Evolutionary conservation across 2,888 invertebrate genomes (phyloP).

Genomic region (Nemoura dubitans): DNA sequence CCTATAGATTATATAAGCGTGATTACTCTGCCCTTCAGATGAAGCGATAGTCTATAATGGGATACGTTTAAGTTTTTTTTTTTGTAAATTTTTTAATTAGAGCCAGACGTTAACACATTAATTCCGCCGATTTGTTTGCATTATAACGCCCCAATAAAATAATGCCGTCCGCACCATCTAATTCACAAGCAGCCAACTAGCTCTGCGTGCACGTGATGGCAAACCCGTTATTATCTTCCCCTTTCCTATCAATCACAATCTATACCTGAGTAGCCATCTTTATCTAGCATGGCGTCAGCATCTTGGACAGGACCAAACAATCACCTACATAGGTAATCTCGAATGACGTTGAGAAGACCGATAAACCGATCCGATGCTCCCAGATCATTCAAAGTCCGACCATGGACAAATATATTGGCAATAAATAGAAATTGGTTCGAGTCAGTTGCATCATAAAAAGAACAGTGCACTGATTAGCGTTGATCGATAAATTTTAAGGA

Average conservation of each 20-base stretch:
- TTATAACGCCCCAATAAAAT: too few species aligned
- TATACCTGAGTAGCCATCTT: background rate
- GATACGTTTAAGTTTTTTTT: too few species aligned
- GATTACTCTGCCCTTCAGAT: too few species aligned
- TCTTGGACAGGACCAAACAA: background rate
- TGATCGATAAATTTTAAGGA: background rate
- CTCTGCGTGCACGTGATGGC: too few species aligned
- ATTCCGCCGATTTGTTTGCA: too few species aligned
- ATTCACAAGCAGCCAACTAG: too few species aligned
- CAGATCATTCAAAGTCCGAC: background rate
- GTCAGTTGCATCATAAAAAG: background rate
- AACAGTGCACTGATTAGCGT: background rate
- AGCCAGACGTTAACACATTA: too few species aligned
- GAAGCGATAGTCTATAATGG: too few species aligned
- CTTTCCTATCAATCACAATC: background rate
- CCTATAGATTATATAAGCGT: too few species aligned
- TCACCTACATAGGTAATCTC: background rate
- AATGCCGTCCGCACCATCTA: too few species aligned
- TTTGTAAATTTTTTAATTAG: too few species aligned
- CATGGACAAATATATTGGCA: background rate
- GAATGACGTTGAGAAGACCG: background rate
- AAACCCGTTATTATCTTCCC: background rate
- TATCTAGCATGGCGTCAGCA: background rate
- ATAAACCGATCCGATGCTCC: background rate
- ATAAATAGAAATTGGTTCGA: background rate